Base-by-base conservation (phyloP, 2,113 vertebrate genomes). In the Callospermophilus lateralis region DNA sequence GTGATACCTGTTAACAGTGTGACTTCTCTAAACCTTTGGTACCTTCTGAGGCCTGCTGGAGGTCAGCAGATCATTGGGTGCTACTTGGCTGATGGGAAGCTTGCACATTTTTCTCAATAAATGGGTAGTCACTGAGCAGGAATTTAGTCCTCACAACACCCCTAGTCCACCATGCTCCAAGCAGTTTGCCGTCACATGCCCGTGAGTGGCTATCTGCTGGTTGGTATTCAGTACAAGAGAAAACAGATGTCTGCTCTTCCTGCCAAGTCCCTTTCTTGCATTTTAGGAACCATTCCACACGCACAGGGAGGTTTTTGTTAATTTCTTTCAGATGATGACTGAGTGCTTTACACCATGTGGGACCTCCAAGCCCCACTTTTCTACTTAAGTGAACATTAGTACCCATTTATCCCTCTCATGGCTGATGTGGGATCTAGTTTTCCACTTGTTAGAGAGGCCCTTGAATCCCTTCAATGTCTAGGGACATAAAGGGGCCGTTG, bases 301-400 rank as follows among this genome's bases (percentile, higher is more conserved):
- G 97, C 98, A 98, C 97, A 98, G 98, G 98, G 98, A 98, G 97
- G 96, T 97, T 98, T 98, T 98, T 97, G 96, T 98, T 99, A 98
- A 99, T 99, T 98, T 98, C 94, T 99, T 98, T 98, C 98, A 99
- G 98, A 99, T 99, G 98, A 98, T 95, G 95, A 77, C 96, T 93
- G 88, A 98, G 89, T 80, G 73, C 93, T 97, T 97, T 63, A 17
- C 53, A 32, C 97, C 97, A 90, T 30, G 42, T 78, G 77, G 95
- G 96, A 97, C 96, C 97, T 93, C 95, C 37, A n/a, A 84, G 98
- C 87, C 89, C 84, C 48, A 37, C 97, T 96, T 98, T 97, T 95
- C 88, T 97, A 26, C 95, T 96, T 97, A 98, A 98, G 96, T 95
- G 83, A 96, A 84, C 81, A 39, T 97, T 96, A 95, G 63, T 58